Evolutionary conservation across 2,888 invertebrate species (phyloP).

Genomic region (Melitaea athalia): DNA sequence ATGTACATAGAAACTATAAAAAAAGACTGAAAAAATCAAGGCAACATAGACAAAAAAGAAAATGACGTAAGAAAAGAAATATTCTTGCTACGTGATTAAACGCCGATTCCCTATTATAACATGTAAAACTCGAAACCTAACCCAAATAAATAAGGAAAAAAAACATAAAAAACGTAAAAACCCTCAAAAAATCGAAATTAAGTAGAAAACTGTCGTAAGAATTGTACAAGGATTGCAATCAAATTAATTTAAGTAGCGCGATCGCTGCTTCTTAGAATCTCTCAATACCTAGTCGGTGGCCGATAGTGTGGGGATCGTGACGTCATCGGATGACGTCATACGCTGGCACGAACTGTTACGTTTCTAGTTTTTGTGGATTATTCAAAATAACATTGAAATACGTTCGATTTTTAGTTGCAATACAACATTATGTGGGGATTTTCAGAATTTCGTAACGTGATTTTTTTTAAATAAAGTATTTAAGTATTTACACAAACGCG

Average conservation of each 20-base stretch:
- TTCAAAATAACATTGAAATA: constrained; percentile 14
- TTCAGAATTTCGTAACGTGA: neutral
- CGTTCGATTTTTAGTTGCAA: constrained; percentile 10
- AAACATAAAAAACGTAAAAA: constrained; percentile 6
- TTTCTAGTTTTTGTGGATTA: constrained; percentile 38
- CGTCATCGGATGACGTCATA: constrained; percentile 70
- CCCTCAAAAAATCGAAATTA: constrained; percentile 12
- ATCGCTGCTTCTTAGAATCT: constrained; percentile 59
- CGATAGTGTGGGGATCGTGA: constrained; percentile 49
- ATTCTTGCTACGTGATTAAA: constrained; percentile 31
- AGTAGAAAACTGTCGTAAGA: constrained; percentile 30
- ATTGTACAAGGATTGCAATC: constrained; percentile 33
- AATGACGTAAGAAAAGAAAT: constrained; percentile 6
- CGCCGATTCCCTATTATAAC: constrained; percentile 23
- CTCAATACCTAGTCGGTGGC: constrained; percentile 46
- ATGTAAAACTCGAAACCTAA: constrained; percentile 7
- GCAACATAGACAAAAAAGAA: constrained; percentile 1
- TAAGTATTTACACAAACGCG: too few species aligned
- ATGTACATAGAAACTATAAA: too few species aligned
- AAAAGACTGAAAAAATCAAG: neutral
- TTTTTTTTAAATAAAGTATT: neutral
- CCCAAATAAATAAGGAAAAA: too few species aligned
- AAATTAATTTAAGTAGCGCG: constrained; percentile 46
- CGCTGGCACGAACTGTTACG: constrained; percentile 58
- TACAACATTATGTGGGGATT: neutral